These are phyloP conservation scores for Papilio elwesi DNA, from an alignment of 2,888 invertebrate genomes.

Conservation along the genomic window DNA sequence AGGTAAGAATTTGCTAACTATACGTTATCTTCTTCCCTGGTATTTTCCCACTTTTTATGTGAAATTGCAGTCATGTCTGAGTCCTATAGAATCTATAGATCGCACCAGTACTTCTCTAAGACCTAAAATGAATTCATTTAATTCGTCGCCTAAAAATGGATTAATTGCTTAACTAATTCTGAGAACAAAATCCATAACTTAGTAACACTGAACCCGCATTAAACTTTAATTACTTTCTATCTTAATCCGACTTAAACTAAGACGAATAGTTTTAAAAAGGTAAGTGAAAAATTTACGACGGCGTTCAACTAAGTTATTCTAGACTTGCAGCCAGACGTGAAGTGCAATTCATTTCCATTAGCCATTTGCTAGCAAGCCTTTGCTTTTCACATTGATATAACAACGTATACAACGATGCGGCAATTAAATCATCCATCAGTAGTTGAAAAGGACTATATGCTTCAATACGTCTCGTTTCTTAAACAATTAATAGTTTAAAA, in stretches of 20 bases:
- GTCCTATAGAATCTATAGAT: no score
- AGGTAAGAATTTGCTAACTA: no score
- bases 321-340: constrained; percentile 38
- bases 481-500: no score
- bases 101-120: no score
- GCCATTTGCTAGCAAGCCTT: constrained; percentile 53
- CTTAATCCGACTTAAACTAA: constrained; percentile 55
- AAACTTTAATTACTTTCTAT: constrained; percentile 39
- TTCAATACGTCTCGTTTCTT: no score
- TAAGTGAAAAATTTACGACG: constrained; percentile 72
- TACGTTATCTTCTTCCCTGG: no score
- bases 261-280: constrained; percentile 67
- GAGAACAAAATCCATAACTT: constrained; percentile 7
- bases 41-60: no score
- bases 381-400: constrained; percentile 22
- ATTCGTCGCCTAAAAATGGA: no score
- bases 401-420: neutral
- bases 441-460: neutral
- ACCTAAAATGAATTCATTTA: neutral
- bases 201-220: constrained; percentile 19
- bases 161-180: neutral
- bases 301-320: constrained; percentile 40
- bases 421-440: neutral
- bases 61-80: no score
- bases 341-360: constrained; percentile 80